Evolutionary conservation across 92 coral and sea anemone genomes (phyloP), one percentile per base, ranked within the genome.

Genomic region (Meandrina meandrites): DNA sequence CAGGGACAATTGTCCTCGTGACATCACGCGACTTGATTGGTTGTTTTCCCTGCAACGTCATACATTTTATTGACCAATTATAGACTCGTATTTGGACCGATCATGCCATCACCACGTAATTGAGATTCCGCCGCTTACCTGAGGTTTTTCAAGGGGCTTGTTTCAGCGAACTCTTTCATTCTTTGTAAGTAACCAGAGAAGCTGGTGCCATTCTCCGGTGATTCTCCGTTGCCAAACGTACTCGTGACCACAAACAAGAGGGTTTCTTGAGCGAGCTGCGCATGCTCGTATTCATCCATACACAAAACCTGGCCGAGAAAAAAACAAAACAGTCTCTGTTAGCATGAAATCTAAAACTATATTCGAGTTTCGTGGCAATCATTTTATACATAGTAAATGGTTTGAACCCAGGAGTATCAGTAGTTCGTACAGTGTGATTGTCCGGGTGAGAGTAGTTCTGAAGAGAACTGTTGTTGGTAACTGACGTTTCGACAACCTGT

Each of bases 161-260:
- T 34, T 19, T 57, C 69, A 24, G 18, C 1, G 76, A 42, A 37
- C 35, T 75, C 37, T 67, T 74, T 56, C 73, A 84, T 36, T 13
- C 11, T 56, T 37, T 84, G 16, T n/a, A 84, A 60, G 58, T 9
- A 74, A 17, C 36, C 6, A 75, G 72, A 64, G 30, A 84, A 84
- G 74, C 81, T 75, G 6, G 87, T 22, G 15, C 89, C 89, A 32
- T 86, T 86, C 35, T 86, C 89, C 47, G 89, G 89, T 8, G 89
- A 66, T 45, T 71, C 81, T n/a, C 82, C 90, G 76, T 81, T 88
- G 30, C 86, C 86, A 58, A 81, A 83, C 0, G 90, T 87, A 56
- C 90, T 87, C 16, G 94, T 62, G 14, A 91, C 94, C n/a, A 91
- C 91, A 28, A 91, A 74, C 80, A 91, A 80, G 18, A 91, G 91